Evolutionary conservation across 1,140 invertebrate species (phyloP), one percentile per base, ranked within the genome.

Genomic region (Pseudomyrmex cubaensis): DNA sequence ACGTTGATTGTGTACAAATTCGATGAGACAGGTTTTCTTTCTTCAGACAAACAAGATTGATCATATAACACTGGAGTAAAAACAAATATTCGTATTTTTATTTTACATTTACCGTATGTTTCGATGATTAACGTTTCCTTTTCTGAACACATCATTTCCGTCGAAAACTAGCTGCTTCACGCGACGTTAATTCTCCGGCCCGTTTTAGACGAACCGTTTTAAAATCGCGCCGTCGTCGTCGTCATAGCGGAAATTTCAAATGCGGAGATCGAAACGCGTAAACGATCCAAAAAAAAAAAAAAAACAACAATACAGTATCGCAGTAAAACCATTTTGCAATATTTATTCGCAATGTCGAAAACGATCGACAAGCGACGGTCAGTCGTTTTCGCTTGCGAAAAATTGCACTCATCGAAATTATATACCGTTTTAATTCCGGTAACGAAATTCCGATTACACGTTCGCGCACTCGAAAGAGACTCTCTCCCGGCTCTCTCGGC

Each of bases 331-430:
- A 20, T 7, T 8, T 17, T 63, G 12, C 20, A 48, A 75, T 50
- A 17, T 10, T n/a, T 46, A 46, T 73, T 59, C 35, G 35, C 70
- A 17, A 35, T 12, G 25, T 46, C 64, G 75, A 70, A 67, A 77
- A 13, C 50, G 50, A 52, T 35, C 35, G 50, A 52, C 50, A 13
- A 52, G 50, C 50, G 50, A 12, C 50, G 10, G 13, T 77, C 64
- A 56, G 48, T 63, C 48, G 44, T 20, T 48, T 54, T 22, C 61
- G 48, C 46, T 61, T 61, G 35, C n/a, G 46, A n/a, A 4, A 57
- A 57, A 15, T 17, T 57, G 54, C 9, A 52, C 54, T 57, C 54
- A 44, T 64, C 46, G 15, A 15, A 25, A 15, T 59, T 54, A 44
- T 20, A 64, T 17, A 4, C 22, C 22, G 25, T 25, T 20, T 12